Base-by-base conservation (phyloP, 2,888 invertebrate genomes). In the Nomada flava region DNA sequence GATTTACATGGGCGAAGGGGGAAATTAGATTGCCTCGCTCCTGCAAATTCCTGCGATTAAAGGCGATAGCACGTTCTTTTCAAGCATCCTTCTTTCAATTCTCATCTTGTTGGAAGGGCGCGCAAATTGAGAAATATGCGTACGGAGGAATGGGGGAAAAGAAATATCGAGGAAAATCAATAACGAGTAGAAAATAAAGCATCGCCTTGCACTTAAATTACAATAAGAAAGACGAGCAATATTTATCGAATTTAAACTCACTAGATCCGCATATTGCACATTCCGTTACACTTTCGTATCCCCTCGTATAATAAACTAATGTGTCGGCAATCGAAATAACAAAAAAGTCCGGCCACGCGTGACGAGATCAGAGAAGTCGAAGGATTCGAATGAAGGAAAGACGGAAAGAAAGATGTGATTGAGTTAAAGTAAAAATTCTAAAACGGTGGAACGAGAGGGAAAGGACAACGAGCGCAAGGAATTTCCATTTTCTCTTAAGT, bases 401-500 rank as follows among this genome's bases (percentile, higher is more conserved):
- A 29, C 3, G 52, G 2, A 23, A 13, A 15, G n/a, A 29, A 11
- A 15, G 1, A 29, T 13, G 9, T 2, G 10, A 18, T 15, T 5
- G 52, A n/a, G 52, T 29, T 3, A 0, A 9, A 15, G 53, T 10
- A 23, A 7, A 26, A 5, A 42, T 4, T 13, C 2, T 2, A 18
- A 44, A 57, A 2, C n/a, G 13, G 18, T 10, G 36, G 18, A 2
- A 13, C 1, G 3, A 1, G 15, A 7, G 7, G 5, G 9, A 2
- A 13, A 26, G 2, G 44, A 15, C 18, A 10, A 13, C 20, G 59
- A 26, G 47, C 11, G 36, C 62, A 15, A 4, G 15, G 13, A 47
- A 60, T 64, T 86, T 92, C 91, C 91, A 91, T 92, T 91, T 90
- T 89, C 92, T 92, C 91, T 91, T 88, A 89, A 91, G 89, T 89